These are phyloP conservation scores for Bettongia penicillata DNA, from an alignment of 2,113 vertebrate genomes.

Conservation along the genomic window DNA sequence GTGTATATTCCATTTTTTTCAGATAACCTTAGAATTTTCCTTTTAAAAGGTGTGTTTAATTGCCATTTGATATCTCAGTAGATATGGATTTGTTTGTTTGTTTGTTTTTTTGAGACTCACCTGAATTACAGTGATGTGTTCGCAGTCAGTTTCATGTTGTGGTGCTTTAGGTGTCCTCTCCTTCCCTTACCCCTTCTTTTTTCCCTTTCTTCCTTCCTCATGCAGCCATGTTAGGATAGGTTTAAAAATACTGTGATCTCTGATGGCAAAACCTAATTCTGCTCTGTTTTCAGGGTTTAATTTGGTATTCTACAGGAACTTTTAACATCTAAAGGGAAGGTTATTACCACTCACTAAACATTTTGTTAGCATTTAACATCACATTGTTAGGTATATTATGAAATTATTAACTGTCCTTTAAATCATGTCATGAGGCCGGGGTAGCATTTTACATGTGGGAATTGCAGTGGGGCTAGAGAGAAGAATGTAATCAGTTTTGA, in stretches of 20 bases:
- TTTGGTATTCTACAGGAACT: neutral
- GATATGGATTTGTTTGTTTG: neutral
- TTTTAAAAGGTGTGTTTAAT: neutral
- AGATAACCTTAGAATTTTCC: neutral
- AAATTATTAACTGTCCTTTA: neutral
- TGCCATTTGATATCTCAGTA: neutral
- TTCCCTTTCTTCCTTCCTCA: neutral
- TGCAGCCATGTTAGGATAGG: neutral
- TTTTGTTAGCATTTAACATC: neutral
- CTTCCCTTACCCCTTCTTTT: neutral
- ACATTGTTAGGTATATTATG: neutral
- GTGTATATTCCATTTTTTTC: neutral
- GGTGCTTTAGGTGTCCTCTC: neutral
- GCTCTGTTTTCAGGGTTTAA: neutral
- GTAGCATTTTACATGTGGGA: neutral
- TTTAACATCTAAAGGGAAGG: neutral
- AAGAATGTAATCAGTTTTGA: neutral
- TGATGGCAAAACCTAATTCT: neutral
- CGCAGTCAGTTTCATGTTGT: neutral
- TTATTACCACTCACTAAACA: neutral
- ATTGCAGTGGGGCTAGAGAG: neutral
- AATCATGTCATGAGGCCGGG: neutral
- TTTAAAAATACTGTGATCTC: neutral
- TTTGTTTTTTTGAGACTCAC: neutral
- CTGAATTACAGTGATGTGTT: neutral